These are phyloP conservation scores for Podotricha telesiphe DNA, from an alignment of 2,888 invertebrate species.

Conservation along the genomic window DNA sequence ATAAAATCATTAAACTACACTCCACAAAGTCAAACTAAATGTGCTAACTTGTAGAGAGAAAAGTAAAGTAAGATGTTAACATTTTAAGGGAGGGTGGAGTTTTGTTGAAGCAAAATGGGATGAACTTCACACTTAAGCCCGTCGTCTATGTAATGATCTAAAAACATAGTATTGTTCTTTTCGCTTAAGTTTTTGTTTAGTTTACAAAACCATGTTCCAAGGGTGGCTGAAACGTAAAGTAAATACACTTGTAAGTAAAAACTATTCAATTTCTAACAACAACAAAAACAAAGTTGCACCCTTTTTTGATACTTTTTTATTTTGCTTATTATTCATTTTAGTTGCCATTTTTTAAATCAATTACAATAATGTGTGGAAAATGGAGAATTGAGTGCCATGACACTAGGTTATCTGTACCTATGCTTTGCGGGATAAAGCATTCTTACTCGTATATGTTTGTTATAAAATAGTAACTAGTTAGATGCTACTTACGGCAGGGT, in stretches of 20 bases:
- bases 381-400: no score
- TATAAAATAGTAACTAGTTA: no score
- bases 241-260: background rate
- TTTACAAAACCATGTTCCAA: background rate
- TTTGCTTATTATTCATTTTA: background rate
- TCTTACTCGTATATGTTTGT: no score
- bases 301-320: background rate
- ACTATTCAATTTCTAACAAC: background rate
- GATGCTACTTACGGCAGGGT: no score
- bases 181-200: slow-evolving; percentile 51
- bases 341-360: no score
- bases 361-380: no score
- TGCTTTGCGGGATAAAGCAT: no score
- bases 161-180: slow-evolving; percentile 72
- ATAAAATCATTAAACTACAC: slow-evolving; percentile 37
- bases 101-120: slow-evolving; percentile 51
- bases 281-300: background rate
- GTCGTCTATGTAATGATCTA: slow-evolving; percentile 65
- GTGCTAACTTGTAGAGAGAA: slow-evolving; percentile 43
- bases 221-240: background rate
- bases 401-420: no score
- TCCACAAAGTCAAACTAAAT: slow-evolving; percentile 39
- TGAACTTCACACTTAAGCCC: slow-evolving; percentile 68
- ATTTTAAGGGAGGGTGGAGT: slow-evolving; percentile 54
- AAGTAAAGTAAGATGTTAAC: slow-evolving; percentile 58